A percentile compares a stretch with the other conserved stretches of the same genome.
These are phyloP conservation scores for Hydrolagus colliei DNA, from an alignment of 2,797 vertebrate genomes.

Conservation along the genomic window DNA sequence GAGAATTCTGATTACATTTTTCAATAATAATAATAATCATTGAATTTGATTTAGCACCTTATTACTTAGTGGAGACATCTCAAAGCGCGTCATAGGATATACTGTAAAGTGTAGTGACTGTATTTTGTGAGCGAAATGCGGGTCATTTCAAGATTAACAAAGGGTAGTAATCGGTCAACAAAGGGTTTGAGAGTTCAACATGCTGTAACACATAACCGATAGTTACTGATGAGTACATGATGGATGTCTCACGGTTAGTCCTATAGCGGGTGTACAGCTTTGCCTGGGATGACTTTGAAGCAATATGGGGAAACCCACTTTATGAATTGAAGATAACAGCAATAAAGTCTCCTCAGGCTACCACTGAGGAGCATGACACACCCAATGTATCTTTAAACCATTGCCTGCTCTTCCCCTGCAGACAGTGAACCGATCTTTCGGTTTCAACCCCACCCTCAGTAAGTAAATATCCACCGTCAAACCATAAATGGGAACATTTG, in stretches of 20 bases:
- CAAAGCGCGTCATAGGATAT: too few relatives aligned
- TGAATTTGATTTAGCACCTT: too few relatives aligned
- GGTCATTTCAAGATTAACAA: neutral
- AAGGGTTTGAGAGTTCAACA: neutral
- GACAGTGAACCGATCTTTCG: neutral
- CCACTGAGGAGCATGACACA: neutral
- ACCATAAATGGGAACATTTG: too few relatives aligned
- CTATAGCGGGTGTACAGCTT: neutral
- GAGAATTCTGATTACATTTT: too few relatives aligned
- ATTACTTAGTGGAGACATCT: too few relatives aligned
- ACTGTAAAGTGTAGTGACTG: too few relatives aligned
- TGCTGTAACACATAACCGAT: neutral
- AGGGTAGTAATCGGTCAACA: neutral
- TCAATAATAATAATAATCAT: too few relatives aligned
- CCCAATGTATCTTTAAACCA: neutral
- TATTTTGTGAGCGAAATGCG: too few relatives aligned
- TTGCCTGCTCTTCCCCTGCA: neutral
- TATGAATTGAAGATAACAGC: neutral
- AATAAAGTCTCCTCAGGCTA: neutral
- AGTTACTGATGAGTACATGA: neutral
- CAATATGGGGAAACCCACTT: neutral
- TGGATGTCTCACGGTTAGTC: neutral
- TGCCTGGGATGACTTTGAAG: neutral
- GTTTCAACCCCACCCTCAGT: neutral
- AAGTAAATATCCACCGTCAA: neutral